Evolutionary conservation across 2,888 invertebrate species (phyloP), one percentile per base, ranked within the genome.

Genomic region (Ganaspis brasiliensis): DNA sequence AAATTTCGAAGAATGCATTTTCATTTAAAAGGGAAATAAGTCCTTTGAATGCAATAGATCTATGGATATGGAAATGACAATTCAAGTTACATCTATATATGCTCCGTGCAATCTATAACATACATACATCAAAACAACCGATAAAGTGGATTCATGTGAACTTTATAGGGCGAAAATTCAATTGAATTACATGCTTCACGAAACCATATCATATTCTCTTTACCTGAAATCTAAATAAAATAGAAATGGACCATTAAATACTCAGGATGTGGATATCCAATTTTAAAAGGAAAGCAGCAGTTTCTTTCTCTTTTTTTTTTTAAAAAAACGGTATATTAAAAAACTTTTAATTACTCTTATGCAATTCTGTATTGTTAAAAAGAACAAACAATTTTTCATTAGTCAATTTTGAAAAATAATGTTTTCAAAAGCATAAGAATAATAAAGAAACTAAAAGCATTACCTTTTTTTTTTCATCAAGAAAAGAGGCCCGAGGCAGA

Each of bases 41-140:
- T 40, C 21, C 19, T 63, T 63, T 37, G 21, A 37, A 63, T 63
- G 37, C 40, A 63, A 40, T 21, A 63, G 19, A 63, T 40, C 40
- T 14, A 40, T 4, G 45, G 19, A 40, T 67, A 26, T 45, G 67
- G 16, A 49, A 67, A 45, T 59, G 59, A 59, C 59, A 59, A 67
- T 67, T 67, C 67, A 45, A 40, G n/a, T 67, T 67, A 45, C 40
- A 12, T 24, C 37, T 67, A 16, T 67, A 26, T 63, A 37, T 37
- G 26, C n/a, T 67, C 45, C 24, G 26, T 49, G 9, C 24, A 45
- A 49, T 67, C 45, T 45, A 67, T 67, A 49, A 45, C n/a, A 9
- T 49, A 26, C 21, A 37, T 45, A 26, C 24, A 67, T 67, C 21
- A 67, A 67, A 67, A 45, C n/a, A 67, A 45, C n/a, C 14, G 45